Evolutionary conservation across 2,888 invertebrate genomes (phyloP).

Genomic region (Drosophila nr. perissopoda): DNA sequence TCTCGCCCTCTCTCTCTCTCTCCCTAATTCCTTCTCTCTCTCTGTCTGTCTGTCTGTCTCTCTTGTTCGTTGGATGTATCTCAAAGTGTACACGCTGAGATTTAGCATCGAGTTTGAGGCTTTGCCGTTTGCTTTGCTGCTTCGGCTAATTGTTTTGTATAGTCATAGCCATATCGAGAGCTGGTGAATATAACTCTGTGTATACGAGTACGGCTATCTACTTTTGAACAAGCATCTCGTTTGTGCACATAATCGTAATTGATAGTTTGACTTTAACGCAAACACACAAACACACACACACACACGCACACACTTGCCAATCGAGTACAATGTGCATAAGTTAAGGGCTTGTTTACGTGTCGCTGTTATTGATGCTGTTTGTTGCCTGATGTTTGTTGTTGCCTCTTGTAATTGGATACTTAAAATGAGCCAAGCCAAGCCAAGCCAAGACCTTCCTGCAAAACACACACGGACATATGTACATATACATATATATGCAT

Average conservation of each 20-base stretch:
- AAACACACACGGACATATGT: slow-evolving; percentile 5
- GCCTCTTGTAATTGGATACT: slow-evolving; percentile 66
- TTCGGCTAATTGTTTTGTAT: slow-evolving; percentile 58
- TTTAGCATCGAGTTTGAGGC: slow-evolving; percentile 49
- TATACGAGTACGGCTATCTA: slow-evolving; percentile 9
- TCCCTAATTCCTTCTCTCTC: slow-evolving; percentile 3
- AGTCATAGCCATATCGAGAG: slow-evolving; percentile 26
- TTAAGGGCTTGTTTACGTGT: slow-evolving; percentile 58
- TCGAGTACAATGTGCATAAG: slow-evolving; percentile 62
- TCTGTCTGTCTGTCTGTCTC: not conserved
- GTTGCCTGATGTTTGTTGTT: slow-evolving; percentile 34
- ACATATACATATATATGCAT: not conserved
- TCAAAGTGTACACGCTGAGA: slow-evolving; percentile 28
- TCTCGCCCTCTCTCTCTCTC: slow-evolving; percentile 3
- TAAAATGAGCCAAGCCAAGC: slow-evolving; percentile 54
- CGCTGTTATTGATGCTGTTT: slow-evolving; percentile 32
- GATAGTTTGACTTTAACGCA: slow-evolving; percentile 54
- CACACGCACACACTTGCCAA: slow-evolving; percentile 3
- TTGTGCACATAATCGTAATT: slow-evolving; percentile 59
- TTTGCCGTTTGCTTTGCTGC: slow-evolving; percentile 49
- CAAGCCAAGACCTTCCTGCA: slow-evolving; percentile 47
- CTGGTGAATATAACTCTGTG: slow-evolving; percentile 25
- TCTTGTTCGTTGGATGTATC: not conserved
- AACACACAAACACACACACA: slow-evolving; percentile 12
- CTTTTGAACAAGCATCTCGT: slow-evolving; percentile 14